These are phyloP conservation scores for Megalops cyprinoides DNA, from an alignment of 2,797 vertebrate species.

Conservation along the genomic window DNA sequence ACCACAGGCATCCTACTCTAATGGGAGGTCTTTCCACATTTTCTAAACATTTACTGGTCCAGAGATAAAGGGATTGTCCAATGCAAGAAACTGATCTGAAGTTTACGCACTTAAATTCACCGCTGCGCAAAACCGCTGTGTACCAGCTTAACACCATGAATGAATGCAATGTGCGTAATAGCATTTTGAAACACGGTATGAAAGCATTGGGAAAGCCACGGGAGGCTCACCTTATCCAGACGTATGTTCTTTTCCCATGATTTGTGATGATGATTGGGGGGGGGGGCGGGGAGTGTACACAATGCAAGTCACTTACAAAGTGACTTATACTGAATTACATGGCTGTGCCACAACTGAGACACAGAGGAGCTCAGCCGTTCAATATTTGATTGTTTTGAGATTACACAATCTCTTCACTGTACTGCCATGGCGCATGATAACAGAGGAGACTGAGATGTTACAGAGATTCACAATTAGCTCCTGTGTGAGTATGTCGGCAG, in stretches of 20 bases:
- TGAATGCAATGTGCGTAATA: not conserved
- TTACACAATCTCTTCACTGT: not conserved
- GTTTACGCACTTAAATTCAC: conserved; percentile 17
- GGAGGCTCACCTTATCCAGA: not conserved
- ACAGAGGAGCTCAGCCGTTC: not conserved
- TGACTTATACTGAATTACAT: not conserved
- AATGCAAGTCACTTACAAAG: not conserved
- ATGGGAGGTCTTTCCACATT: not conserved
- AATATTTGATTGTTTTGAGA: conserved; percentile 20
- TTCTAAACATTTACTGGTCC: not conserved
- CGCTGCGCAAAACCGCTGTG: not conserved
- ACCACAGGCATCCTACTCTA: not conserved
- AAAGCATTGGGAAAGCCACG: not conserved
- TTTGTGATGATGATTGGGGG: too few relatives aligned
- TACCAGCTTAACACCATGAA: not conserved
- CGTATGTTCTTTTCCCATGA: conserved; percentile 8
- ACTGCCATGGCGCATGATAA: not conserved
- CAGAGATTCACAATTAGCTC: not conserved
- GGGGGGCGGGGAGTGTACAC: too few relatives aligned
- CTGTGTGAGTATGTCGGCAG: not conserved
- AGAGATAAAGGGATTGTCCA: conserved; percentile 19
- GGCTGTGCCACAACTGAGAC: too few relatives aligned
- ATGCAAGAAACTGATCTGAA: conserved; percentile 4
- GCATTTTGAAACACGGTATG: not conserved
- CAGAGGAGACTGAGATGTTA: too few relatives aligned